Conservation (phyloP, 2,888 invertebrate genomes). For the Polymixis lichenea region DNA sequence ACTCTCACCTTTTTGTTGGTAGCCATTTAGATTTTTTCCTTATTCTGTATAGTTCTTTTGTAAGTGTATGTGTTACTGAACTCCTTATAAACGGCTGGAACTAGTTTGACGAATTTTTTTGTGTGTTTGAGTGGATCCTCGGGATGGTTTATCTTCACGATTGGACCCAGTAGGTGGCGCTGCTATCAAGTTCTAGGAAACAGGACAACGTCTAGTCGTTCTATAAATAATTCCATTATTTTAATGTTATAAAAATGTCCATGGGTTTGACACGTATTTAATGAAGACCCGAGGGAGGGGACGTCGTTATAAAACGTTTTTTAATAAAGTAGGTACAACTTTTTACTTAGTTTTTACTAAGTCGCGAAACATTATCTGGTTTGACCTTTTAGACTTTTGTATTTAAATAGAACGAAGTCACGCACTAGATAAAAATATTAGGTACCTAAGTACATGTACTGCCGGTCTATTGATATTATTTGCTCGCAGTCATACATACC, state of each 20-base stretch:
- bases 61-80: no score
- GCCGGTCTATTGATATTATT: background rate
- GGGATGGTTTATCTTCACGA: no score
- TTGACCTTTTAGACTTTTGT: constrained; percentile 20
- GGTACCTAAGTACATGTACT: background rate
- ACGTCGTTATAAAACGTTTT: constrained; percentile 10
- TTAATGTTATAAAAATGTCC: background rate
- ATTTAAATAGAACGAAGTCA: constrained; percentile 18
- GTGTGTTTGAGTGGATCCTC: no score
- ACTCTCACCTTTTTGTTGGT: constrained; percentile 14
- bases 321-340: constrained; percentile 14
- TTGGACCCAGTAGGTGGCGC: no score
- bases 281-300: constrained; percentile 16
- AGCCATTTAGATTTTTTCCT: background rate
- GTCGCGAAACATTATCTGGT: background rate
- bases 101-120: no score
- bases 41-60: background rate
- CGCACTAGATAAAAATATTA: constrained; percentile 24
- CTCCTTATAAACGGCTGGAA: no score
- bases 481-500: background rate
- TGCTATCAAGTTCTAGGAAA: no score
- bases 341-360: constrained; percentile 10
- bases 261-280: constrained; percentile 11
- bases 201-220: background rate
- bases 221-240: constrained; percentile 1